Evolutionary conservation across 2,113 vertebrate species (phyloP).

Genomic region (Gallinago media): DNA sequence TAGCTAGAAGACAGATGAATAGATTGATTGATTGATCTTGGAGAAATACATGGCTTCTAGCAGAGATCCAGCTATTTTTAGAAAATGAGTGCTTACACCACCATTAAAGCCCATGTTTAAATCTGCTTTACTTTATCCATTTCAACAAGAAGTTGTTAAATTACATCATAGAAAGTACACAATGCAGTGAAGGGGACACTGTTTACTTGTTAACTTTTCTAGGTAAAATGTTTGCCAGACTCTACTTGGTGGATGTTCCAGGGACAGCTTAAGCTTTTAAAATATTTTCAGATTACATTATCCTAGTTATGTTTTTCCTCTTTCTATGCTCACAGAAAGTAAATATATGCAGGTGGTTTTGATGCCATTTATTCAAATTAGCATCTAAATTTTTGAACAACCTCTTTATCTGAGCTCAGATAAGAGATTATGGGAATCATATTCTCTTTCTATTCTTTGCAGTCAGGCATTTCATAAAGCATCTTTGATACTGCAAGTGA

Average conservation of each 20-base stretch:
- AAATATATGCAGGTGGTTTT: background rate
- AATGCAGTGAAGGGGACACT: background rate
- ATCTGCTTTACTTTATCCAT: background rate
- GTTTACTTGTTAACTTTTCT: background rate
- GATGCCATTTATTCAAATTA: background rate
- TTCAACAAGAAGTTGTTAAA: background rate
- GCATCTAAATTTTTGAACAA: background rate
- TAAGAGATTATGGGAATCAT: background rate
- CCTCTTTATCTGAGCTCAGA: background rate
- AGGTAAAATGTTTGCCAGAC: background rate
- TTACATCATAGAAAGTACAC: background rate
- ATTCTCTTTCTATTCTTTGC: background rate
- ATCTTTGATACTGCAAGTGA: background rate
- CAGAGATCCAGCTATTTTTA: background rate
- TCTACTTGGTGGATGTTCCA: background rate
- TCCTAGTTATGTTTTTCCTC: background rate
- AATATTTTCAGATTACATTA: background rate
- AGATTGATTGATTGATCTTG: rapidly evolving
- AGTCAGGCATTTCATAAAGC: background rate
- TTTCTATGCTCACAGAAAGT: background rate
- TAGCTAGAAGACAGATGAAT: background rate
- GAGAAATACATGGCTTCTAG: background rate
- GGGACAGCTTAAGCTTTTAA: background rate
- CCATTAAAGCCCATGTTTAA: background rate
- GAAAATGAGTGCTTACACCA: background rate